Percentiles rank a stretch among this genome's conserved stretches.
Conservation (phyloP, 2,113 vertebrate species). For the Tachuris rubrigastra region DNA sequence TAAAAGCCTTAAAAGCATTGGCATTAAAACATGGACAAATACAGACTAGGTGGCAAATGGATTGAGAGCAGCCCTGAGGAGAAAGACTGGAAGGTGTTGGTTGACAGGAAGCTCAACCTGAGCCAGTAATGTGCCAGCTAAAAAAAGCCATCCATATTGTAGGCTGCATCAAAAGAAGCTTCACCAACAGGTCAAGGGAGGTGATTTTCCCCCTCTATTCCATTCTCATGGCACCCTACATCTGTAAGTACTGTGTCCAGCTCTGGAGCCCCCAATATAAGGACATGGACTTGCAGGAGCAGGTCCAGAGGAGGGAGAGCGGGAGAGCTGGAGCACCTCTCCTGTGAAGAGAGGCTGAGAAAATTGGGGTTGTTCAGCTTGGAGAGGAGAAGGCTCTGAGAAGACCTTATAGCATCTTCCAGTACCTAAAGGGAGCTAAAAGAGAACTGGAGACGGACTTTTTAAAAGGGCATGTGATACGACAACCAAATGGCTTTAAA, state of each 20-base stretch:
- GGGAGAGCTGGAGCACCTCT: not conserved
- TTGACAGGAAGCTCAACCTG: not conserved
- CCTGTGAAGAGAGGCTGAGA: not conserved
- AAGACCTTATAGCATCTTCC: not conserved
- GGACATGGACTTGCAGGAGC: not conserved
- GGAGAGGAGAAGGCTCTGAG: not conserved
- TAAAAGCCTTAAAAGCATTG: not conserved
- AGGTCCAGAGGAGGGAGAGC: not conserved
- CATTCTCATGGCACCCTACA: not conserved
- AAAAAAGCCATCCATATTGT: not conserved
- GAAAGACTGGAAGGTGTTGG: not conserved
- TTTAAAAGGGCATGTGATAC: no score
- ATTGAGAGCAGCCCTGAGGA: not conserved
- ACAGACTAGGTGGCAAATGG: not conserved
- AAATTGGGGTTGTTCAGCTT: not conserved
- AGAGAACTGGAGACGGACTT: fast-evolving
- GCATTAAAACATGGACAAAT: not conserved
- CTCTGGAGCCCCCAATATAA: not conserved
- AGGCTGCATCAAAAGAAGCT: not conserved
- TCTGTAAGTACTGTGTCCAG: not conserved
- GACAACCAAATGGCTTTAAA: no score
- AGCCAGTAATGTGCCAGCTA: not conserved
- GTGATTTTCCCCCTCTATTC: not conserved
- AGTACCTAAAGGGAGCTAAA: not conserved
- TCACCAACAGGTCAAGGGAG: not conserved